Evolutionary conservation across 2,888 invertebrate species (phyloP), one percentile per base, ranked within the genome.

Genomic region (Lasioglossum pauxillum): DNA sequence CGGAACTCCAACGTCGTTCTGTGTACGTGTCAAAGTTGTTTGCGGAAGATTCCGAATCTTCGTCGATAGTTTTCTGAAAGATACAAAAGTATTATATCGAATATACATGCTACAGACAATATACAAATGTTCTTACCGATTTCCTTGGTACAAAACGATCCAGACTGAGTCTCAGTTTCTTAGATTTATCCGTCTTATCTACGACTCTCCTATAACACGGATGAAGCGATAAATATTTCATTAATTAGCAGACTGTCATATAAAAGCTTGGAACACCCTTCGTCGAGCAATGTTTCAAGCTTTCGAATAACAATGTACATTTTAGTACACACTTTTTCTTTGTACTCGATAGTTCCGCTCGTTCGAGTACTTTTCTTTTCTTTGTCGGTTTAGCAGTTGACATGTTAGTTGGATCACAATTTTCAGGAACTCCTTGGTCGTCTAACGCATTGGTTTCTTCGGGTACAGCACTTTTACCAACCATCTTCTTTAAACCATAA

Each of bases 401-500:
- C 10, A 97, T 97, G 73, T 91, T 83, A 87, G 95, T 95, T 14
- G 94, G 92, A 83, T 94, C 89, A 78, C 88, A 78, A 60, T 91
- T 88, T 64, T 84, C 53, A 14, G 89, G 31, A 75, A 85, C 76
- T 31, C 87, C 89, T 76, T 90, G 90, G 87, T 84, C 90, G 83
- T 91, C 90, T 46, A 78, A 82, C 75, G 35, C 74, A 79, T 91
- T 90, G 60, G 74, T 31, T 60, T 87, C 90, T 88, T 96, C 96
- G 0, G 96, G 95, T 82, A 95, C 94, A 71, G 95, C 95, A 88
- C 95, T 96, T 80, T 97, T 97, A 0, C 97, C 97, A 14, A 98
- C 98, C 95, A 98, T 98, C 95, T 97, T 98, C 92, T 97, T 97
- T 44, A 98, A 95, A 5, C 98, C 98, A 94, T 96, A 97, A 83